Percentiles rank a stretch among this genome's conserved stretches.
Evolutionary conservation across 2,113 vertebrate genomes (phyloP).

Genomic region (Verasper variegatus): DNA sequence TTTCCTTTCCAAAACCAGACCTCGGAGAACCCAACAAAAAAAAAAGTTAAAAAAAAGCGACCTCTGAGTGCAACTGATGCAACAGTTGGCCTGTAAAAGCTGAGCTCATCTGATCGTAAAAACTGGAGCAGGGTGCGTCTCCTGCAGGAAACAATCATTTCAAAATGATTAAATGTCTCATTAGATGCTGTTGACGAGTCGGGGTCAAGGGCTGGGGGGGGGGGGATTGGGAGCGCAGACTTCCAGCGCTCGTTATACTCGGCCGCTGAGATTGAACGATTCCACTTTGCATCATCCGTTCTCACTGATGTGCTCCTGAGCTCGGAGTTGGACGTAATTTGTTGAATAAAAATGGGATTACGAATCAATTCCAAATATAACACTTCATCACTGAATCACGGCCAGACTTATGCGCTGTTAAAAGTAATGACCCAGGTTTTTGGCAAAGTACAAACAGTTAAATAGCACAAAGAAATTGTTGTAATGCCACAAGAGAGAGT

Average conservation of each 20-base stretch:
- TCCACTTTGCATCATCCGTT: slow-evolving; percentile 60
- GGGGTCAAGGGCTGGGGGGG: slow-evolving; percentile 49
- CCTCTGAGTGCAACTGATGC: slow-evolving; percentile 58
- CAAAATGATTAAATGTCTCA: slow-evolving; percentile 68
- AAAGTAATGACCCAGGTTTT: slow-evolving; percentile 83
- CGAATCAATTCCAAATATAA: slow-evolving; percentile 78
- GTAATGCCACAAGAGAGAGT: slow-evolving; percentile 77
- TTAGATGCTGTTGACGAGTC: slow-evolving; percentile 68
- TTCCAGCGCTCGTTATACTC: slow-evolving; percentile 59
- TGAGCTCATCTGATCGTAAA: slow-evolving; percentile 70
- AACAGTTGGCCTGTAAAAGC: slow-evolving; percentile 60
- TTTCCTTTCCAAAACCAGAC: slow-evolving; percentile 16
- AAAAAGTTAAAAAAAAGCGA: neutral
- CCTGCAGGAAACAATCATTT: slow-evolving; percentile 65
- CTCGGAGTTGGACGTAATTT: slow-evolving; percentile 57
- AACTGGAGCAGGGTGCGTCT: slow-evolving; percentile 46
- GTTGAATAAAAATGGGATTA: slow-evolving; percentile 79
- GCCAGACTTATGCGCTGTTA: slow-evolving; percentile 81
- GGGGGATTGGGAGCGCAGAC: slow-evolving; percentile 17
- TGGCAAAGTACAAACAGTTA: slow-evolving; percentile 79
- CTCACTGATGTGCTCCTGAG: slow-evolving; percentile 33
- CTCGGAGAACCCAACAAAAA: neutral
- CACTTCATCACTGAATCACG: slow-evolving; percentile 82
- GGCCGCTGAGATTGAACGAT: slow-evolving; percentile 52
- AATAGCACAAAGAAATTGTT: slow-evolving; percentile 81